A percentile compares a stretch with the other conserved stretches of the same genome.
Conservation (phyloP, 2,888 invertebrate genomes). For the Pimpla rufipes region DNA sequence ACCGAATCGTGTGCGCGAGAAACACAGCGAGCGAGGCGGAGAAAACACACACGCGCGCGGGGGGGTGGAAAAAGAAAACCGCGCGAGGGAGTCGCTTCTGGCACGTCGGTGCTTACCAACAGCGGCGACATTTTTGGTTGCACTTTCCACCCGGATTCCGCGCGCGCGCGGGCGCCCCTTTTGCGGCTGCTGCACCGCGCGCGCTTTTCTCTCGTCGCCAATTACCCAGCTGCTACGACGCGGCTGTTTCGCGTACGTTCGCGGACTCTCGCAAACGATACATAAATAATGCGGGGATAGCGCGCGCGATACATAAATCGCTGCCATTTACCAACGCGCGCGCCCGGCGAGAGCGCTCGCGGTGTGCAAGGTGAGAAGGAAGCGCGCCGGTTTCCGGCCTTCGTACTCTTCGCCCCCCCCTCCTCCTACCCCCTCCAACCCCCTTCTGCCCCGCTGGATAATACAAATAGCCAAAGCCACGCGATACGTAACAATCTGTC, state of each 20-base stretch:
- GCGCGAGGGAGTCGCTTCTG: slow-evolving; percentile 50
- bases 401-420: no score
- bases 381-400: not conserved
- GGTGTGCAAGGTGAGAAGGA: slow-evolving; percentile 25
- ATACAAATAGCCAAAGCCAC: slow-evolving; percentile 61
- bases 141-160: slow-evolving; percentile 35
- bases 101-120: slow-evolving; percentile 26
- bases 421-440: no score
- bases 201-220: slow-evolving; percentile 3
- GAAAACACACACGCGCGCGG: not conserved
- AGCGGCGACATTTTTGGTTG: slow-evolving; percentile 31
- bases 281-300: slow-evolving; percentile 50
- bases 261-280: slow-evolving; percentile 28
- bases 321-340: slow-evolving; percentile 37
- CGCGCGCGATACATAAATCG: slow-evolving; percentile 52
- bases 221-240: slow-evolving; percentile 2
- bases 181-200: not conserved
- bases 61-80: slow-evolving; percentile 27
- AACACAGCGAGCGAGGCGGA: slow-evolving; percentile 11
- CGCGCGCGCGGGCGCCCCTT: no score
- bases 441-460: slow-evolving; percentile 28
- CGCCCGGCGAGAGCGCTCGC: not conserved
- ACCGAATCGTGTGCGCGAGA: slow-evolving; percentile 4
- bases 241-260: slow-evolving; percentile 18
- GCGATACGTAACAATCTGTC: slow-evolving; percentile 59